These are phyloP conservation scores for Rafetus swinhoei DNA, from an alignment of 2,113 vertebrate species.

Conservation along the genomic window DNA sequence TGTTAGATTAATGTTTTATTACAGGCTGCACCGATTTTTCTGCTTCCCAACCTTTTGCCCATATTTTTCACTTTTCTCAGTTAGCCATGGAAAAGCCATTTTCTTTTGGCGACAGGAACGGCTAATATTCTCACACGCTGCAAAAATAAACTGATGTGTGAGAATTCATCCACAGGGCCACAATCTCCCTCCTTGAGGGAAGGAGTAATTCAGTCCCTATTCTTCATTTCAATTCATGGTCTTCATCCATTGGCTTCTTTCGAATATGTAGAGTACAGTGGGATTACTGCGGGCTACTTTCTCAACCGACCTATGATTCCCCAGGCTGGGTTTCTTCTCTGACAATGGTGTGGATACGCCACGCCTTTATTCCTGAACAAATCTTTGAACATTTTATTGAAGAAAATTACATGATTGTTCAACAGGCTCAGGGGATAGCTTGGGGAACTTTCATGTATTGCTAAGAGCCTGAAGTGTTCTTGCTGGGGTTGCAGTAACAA, in stretches of 20 bases:
- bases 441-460: slow-evolving; percentile 37
- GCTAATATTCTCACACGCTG: background rate
- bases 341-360: slow-evolving; percentile 66
- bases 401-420: slow-evolving; percentile 69
- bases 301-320: slow-evolving; percentile 32
- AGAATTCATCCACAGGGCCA: slow-evolving; percentile 9
- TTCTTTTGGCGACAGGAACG: background rate
- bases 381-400: slow-evolving; percentile 63
- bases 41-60: background rate
- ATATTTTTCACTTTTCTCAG: background rate
- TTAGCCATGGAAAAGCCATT: slow-evolving; percentile 6
- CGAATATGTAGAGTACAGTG: slow-evolving; percentile 20
- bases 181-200: slow-evolving; percentile 12
- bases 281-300: slow-evolving; percentile 45
- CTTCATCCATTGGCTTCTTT: background rate
- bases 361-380: slow-evolving; percentile 50
- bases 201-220: background rate
- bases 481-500: slow-evolving; percentile 48
- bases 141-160: background rate
- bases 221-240: background rate
- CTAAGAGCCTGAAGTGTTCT: slow-evolving; percentile 48
- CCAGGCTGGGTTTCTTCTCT: slow-evolving; percentile 15
- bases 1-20: background rate
- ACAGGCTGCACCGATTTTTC: background rate
- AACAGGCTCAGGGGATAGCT: slow-evolving; percentile 56